A percentile compares a stretch with the other conserved stretches of the same genome.
phyloP scores from a whole-genome alignment of 2,113 vertebrate genomes.

The Zootoca vivipara region DNA sequence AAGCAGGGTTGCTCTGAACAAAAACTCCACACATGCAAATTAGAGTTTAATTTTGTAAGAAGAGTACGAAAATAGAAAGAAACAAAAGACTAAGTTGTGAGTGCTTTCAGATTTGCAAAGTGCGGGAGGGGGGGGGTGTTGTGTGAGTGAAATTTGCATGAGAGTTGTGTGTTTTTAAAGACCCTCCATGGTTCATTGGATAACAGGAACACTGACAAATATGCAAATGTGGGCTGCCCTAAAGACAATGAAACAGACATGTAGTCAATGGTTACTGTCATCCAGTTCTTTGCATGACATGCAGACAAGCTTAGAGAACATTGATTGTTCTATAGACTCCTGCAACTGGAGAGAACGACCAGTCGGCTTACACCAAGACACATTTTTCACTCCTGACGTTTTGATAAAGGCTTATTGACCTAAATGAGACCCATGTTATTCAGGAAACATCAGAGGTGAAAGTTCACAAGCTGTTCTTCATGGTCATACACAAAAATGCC shows the following conservation, averaged over 20 bases:
- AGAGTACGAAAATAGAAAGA: slow-evolving; percentile 21
- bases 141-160: slow-evolving; percentile 10
- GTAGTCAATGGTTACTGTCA: slow-evolving; percentile 74
- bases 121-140: neutral
- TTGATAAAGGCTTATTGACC: slow-evolving; percentile 76
- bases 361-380: slow-evolving; percentile 74
- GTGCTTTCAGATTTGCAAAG: slow-evolving; percentile 1
- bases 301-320: slow-evolving; percentile 72
- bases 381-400: slow-evolving; percentile 78
- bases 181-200: slow-evolving; percentile 51
- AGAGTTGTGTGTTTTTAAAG: slow-evolving; percentile 25
- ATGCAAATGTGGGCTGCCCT: slow-evolving; percentile 66
- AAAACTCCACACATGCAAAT: neutral
- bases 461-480: slow-evolving; percentile 77
- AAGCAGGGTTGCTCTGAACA: neutral
- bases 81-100: slow-evolving; percentile 49
- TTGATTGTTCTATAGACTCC: slow-evolving; percentile 66
- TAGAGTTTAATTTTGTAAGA: neutral
- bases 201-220: slow-evolving; percentile 60
- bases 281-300: slow-evolving; percentile 64
- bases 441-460: slow-evolving; percentile 72
- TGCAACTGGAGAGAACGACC: slow-evolving; percentile 66
- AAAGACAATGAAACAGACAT: slow-evolving; percentile 64
- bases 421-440: slow-evolving; percentile 74
- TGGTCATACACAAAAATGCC: slow-evolving; percentile 72